Evolutionary conservation across 2,888 invertebrate species (phyloP).

Genomic region (Xylophagus ater): DNA sequence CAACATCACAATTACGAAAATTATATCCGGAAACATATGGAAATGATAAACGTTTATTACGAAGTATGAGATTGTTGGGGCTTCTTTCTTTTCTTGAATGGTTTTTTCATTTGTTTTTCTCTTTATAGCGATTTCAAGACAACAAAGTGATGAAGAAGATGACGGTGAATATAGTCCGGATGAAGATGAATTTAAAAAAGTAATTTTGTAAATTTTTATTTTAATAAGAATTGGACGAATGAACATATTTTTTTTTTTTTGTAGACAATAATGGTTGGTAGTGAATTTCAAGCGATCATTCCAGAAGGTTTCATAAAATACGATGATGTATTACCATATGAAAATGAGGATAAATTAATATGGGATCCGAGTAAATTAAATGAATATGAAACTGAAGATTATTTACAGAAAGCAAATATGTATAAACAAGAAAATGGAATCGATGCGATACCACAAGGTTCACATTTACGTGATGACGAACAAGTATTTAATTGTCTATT

Average conservation of each 20-base stretch:
- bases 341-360: constrained; percentile 87
- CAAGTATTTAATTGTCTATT: constrained; percentile 40
- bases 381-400: constrained; percentile 65
- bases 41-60: constrained; percentile 41
- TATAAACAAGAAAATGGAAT: constrained; percentile 22
- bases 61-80: constrained; percentile 32
- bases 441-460: constrained; percentile 48
- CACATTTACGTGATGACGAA: constrained; percentile 74
- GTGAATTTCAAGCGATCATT: constrained; percentile 85
- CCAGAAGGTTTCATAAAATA: constrained; percentile 86
- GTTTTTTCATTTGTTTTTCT: not conserved
- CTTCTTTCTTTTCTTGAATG: not conserved
- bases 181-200: constrained; percentile 80
- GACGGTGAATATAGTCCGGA: constrained; percentile 74
- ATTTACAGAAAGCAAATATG: constrained; percentile 45
- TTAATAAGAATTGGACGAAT: not conserved
- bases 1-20: constrained; percentile 45
- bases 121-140: constrained; percentile 49
- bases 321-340: constrained; percentile 87
- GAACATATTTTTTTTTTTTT: constrained; percentile 11
- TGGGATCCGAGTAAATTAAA: constrained; percentile 80
- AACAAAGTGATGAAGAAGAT: constrained; percentile 71
- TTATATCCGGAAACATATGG: constrained; percentile 40
- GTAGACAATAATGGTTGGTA: constrained; percentile 86
- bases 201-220: constrained; percentile 15